phyloP scores from a whole-genome alignment of 2,113 vertebrate genomes.

The Melanerpes aurifrons region DNA sequence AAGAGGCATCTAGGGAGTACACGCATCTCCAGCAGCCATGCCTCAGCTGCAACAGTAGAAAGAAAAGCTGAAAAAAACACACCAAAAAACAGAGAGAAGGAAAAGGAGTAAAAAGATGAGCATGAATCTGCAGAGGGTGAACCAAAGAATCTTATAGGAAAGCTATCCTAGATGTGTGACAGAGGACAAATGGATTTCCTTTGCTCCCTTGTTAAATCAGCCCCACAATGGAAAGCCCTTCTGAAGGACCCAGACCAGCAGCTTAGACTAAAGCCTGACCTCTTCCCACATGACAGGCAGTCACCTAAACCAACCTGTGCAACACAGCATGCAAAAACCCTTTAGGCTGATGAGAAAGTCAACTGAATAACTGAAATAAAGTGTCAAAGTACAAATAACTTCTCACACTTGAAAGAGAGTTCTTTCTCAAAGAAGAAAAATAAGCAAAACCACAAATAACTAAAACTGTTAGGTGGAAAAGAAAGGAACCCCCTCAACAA shows the following conservation, averaged over 20 bases:
- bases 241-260: background rate
- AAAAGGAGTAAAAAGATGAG: background rate
- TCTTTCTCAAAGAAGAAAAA: background rate
- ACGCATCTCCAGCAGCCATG: background rate
- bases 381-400: background rate
- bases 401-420: background rate
- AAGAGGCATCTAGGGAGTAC: background rate
- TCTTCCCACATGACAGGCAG: background rate
- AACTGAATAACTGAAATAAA: background rate
- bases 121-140: background rate
- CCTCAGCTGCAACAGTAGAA: accelerated
- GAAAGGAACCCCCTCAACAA: background rate
- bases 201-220: background rate
- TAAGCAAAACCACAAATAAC: background rate
- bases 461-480: background rate
- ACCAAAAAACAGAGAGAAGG: background rate
- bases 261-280: background rate
- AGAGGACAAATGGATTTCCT: background rate
- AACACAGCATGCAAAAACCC: background rate
- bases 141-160: accelerated
- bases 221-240: background rate
- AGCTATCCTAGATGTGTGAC: accelerated
- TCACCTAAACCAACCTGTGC: background rate
- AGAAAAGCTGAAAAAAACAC: background rate
- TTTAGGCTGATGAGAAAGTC: background rate